Evolutionary conservation across 2,797 vertebrate genomes (phyloP).

Genomic region (Poeciliopsis infans): DNA sequence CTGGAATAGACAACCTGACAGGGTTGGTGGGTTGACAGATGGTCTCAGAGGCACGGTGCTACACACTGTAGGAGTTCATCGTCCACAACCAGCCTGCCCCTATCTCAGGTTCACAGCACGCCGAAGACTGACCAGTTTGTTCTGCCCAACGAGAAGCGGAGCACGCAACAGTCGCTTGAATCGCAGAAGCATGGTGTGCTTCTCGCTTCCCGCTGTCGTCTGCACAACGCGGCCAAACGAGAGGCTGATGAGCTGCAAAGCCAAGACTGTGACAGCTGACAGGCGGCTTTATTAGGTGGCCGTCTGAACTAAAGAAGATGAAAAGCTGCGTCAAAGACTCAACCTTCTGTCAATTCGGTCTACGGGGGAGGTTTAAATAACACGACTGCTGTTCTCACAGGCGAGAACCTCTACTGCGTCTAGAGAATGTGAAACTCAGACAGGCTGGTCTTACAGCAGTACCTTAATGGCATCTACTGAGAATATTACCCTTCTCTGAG

Average conservation of each 20-base stretch:
- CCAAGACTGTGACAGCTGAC: constrained; percentile 28
- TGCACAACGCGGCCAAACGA: background rate
- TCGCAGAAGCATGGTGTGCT: constrained; percentile 12
- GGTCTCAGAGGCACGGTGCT: constrained; percentile 8
- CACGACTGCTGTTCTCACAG: background rate
- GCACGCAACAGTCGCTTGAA: constrained; percentile 1
- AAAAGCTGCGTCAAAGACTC: constrained; percentile 15
- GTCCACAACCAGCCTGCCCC: constrained; percentile 3
- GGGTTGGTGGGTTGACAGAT: constrained; percentile 17
- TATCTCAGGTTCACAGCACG: constrained; percentile 3
- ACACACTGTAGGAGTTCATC: constrained; percentile 17
- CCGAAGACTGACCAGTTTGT: background rate
- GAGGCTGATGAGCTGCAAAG: constrained; percentile 20
- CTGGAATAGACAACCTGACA: background rate
- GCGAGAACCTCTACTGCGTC: background rate
- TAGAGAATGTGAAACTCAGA: background rate
- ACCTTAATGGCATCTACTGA: background rate
- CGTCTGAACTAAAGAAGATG: constrained; percentile 23
- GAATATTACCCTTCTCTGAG: background rate
- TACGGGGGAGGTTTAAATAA: constrained; percentile 3
- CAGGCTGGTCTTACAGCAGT: background rate
- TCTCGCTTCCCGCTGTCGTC: constrained; percentile 12
- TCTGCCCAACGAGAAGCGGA: background rate
- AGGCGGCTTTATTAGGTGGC: constrained; percentile 15
- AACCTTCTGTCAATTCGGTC: constrained; percentile 14